These are phyloP conservation scores for Takifugu bimaculatus DNA, from an alignment of 2,113 vertebrate genomes.

Conservation along the genomic window DNA sequence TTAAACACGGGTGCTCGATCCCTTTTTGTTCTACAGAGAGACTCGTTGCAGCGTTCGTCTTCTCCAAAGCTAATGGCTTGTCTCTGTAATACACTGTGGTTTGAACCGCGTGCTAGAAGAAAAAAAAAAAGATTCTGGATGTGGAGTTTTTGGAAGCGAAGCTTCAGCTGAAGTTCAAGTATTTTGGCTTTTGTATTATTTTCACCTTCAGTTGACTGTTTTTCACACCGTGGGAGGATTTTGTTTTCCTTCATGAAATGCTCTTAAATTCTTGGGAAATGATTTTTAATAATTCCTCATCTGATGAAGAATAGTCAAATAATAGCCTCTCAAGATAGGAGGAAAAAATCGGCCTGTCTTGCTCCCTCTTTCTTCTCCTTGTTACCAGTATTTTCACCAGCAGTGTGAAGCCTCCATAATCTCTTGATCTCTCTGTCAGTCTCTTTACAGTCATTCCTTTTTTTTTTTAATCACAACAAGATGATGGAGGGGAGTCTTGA, in stretches of 20 bases:
- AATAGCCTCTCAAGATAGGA: constrained; percentile 21
- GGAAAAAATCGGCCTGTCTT: not conserved
- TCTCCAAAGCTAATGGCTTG: constrained; percentile 14
- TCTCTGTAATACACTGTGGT: constrained; percentile 14
- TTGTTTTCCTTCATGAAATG: constrained; percentile 48
- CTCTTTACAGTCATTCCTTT: constrained; percentile 21
- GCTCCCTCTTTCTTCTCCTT: constrained; percentile 3
- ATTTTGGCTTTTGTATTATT: not conserved
- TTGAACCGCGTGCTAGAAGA: constrained; percentile 10
- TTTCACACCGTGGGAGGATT: constrained; percentile 16
- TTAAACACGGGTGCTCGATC: constrained; percentile 40
- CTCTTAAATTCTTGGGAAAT: constrained; percentile 40
- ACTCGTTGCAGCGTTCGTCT: constrained; percentile 20
- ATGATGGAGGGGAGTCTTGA: constrained; percentile 33
- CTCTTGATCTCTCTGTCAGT: constrained; percentile 28
- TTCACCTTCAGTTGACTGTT: not conserved
- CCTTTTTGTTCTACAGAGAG: constrained; percentile 12
- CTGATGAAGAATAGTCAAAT: constrained; percentile 11
- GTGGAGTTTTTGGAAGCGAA: not conserved
- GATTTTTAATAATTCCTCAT: constrained; percentile 61
- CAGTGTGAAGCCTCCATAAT: not conserved
- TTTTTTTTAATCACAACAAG: constrained; percentile 35
- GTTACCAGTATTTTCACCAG: constrained; percentile 5
- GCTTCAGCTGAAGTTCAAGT: not conserved
- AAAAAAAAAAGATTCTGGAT: constrained; percentile 13